Conservation (phyloP, 2,113 vertebrate species). For the Catagonus wagneri region DNA sequence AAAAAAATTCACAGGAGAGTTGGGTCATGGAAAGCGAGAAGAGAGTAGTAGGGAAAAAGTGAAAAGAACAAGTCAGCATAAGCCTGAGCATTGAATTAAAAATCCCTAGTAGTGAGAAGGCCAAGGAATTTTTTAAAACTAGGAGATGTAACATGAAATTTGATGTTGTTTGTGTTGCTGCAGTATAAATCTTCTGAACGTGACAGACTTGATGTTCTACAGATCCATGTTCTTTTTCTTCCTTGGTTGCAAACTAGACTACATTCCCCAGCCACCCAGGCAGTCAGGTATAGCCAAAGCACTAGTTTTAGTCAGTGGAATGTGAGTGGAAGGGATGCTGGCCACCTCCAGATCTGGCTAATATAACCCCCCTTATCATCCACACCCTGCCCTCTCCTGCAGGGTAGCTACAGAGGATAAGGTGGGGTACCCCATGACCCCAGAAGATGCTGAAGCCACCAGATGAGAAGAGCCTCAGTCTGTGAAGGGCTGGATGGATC, state of each 20-base stretch:
- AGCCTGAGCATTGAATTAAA: background rate
- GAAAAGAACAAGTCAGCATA: background rate
- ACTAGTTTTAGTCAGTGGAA: background rate
- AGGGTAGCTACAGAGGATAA: background rate
- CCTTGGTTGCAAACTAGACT: background rate
- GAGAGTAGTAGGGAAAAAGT: background rate
- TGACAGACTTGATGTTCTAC: background rate
- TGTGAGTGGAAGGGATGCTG: background rate
- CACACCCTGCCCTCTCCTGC: background rate
- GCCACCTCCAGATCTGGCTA: background rate
- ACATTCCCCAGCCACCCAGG: background rate
- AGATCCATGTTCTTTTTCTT: slow-evolving; percentile 2
- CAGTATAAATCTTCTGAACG: background rate
- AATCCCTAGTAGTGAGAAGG: background rate
- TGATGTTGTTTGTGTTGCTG: background rate
- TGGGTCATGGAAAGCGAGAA: background rate
- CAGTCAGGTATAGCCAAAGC: background rate
- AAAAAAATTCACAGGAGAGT: background rate
- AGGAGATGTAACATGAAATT: background rate
- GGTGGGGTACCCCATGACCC: background rate
- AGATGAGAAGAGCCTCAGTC: background rate
- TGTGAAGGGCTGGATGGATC: background rate
- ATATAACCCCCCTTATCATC: background rate
- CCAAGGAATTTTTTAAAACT: background rate
- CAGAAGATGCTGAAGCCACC: background rate